Evolutionary conservation across 2,888 invertebrate species (phyloP), one percentile per base, ranked within the genome.

Genomic region (Melinopterus prodromus): DNA sequence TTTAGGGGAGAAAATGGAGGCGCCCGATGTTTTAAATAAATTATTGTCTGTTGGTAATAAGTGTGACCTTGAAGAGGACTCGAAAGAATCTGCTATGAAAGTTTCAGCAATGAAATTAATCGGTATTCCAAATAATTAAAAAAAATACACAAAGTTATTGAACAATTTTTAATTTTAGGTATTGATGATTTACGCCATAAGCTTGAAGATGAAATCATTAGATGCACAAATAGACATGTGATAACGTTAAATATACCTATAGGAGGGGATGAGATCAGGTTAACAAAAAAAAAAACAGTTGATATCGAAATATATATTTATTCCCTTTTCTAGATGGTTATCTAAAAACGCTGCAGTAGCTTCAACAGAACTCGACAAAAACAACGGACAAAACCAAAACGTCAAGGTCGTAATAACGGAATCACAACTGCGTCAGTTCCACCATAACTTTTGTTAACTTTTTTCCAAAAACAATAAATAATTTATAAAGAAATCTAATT

Each of bases 11-110:
- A 87, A 89, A 79, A 82, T 87, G 53, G 87, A 89, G 77, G 86
- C 90, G 2, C 78, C 87, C 69, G 87, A 90, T 78, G 87, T 92
- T 36, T 82, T 91, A 38, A 84, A 90, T 4, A 90, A 90, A 81
- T 90, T 96, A 77, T 91, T 96, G 26, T 92, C 93, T 84, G 94
- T 96, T 53, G 94, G 93, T 76, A 97, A 96, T 88, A 96, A 96
- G 89, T 90, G 92, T 81, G 96, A 96, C 89, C 87, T 93, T 70
- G 26, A 72, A 26, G 81, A 82, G 35, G 77, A 78, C 81, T 69
- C 80, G 38, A 79, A 84, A 69, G 76, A 83, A 71, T 82, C 85
- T 80, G 76, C 84, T n/a, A 79, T 89, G 38, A 80, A 85, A 78
- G 86, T 90, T 16, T 91, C 90, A 4, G 88, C 90, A n/a, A 86